Conservation (phyloP, 2,888 invertebrate genomes). For the Tachina grossa region DNA sequence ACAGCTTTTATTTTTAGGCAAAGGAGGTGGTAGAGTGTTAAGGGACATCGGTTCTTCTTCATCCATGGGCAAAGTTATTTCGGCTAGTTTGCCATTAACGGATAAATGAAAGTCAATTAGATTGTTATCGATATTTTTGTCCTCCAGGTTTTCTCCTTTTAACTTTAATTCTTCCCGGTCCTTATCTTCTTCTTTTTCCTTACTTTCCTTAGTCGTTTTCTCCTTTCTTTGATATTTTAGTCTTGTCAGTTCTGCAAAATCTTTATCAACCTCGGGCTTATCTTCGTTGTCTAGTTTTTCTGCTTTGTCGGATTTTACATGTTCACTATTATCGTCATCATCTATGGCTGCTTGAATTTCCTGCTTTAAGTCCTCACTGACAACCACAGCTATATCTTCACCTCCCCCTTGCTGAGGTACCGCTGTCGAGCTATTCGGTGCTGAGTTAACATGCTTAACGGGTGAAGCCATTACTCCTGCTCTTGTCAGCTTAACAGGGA, state of each 20-base stretch:
- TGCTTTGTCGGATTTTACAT: constrained; percentile 58
- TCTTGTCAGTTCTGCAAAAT: constrained; percentile 60
- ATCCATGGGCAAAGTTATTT: constrained; percentile 29
- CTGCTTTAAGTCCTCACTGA: constrained; percentile 80
- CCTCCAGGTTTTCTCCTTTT: constrained; percentile 1
- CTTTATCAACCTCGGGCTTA: constrained; percentile 76
- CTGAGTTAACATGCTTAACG: constrained; percentile 79
- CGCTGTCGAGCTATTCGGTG: constrained; percentile 54
- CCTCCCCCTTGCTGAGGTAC: constrained; percentile 81
- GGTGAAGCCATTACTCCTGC: constrained; percentile 83
- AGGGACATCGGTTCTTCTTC: constrained; percentile 49
- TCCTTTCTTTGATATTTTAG: constrained; percentile 55
- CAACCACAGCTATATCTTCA: constrained; percentile 82
- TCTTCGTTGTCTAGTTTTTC: constrained; percentile 74
- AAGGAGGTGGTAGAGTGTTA: constrained; percentile 81
- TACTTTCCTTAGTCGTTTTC: constrained; percentile 55
- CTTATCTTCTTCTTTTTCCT: constrained; percentile 40
- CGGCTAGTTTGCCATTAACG: constrained; percentile 29
- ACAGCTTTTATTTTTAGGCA: constrained; percentile 85
- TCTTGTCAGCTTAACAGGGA: constrained; percentile 80
- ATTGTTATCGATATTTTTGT: constrained; percentile 60
- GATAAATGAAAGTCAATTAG: constrained; percentile 75
- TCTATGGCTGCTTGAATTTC: constrained; percentile 81
- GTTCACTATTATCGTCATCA: constrained; percentile 75
- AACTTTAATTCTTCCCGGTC: background rate